Evolutionary conservation across 2,113 vertebrate species (phyloP), one percentile per base, ranked within the genome.

Genomic region (Corydoras maculifer): DNA sequence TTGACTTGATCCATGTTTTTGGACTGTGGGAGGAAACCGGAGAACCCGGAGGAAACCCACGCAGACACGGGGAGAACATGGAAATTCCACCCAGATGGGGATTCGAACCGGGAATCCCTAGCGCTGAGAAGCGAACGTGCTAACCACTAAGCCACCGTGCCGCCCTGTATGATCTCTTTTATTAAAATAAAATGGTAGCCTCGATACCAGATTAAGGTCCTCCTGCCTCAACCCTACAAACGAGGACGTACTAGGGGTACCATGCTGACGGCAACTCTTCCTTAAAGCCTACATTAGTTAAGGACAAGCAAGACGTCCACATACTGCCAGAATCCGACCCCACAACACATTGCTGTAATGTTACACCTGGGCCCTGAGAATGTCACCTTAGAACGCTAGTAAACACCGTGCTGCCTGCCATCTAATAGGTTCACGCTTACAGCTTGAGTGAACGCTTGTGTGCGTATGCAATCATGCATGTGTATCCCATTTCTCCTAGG

Each of bases 301-400:
- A 79, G 83, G 80, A 79, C 78, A 74, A 77, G 66, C 74, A 70
- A 81, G 72, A 84, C 80, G 83, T 80, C 75, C 70, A 72, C 29
- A 57, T 43, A 81, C 77, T 70, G 72, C 73, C 72, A 14, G 48
- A 67, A 35, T 64, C 30, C 67, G 31, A 48, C 59, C 61, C 50
- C 69, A 67, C 75, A n/a, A 69, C 72, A 74, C 64, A 62, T 31
- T 73, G 77, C 78, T 80, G 85, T 87, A 86, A 88, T 83, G 79
- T 75, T 78, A 87, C 86, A 87, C 83, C 79, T 35, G 76, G 35
- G 55, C 72, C 78, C 78, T 74, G 32, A 71, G 65, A 64, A 72
- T 65, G 79, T 87, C 84, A 85, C 82, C 84, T 77, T 68, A 53
- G 60, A 61, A 75, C 71, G 78, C 79, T 79, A 87, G 77, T 75